phyloP scores from a whole-genome alignment of 2,888 invertebrate genomes.

The Petrolisthes manimaculis region DNA sequence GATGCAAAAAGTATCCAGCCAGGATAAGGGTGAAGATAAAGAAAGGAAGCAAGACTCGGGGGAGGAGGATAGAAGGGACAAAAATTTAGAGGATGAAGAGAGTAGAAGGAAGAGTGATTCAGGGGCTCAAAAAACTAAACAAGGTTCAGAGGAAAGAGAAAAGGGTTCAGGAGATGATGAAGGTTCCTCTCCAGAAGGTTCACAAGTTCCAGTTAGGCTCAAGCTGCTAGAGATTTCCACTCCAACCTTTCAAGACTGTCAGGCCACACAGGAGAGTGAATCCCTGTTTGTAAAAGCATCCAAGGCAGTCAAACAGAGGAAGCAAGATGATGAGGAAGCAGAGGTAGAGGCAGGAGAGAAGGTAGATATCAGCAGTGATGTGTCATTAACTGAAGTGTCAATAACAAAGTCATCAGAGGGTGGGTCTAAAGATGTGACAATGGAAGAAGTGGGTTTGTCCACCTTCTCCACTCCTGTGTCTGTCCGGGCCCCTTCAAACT shows the following conservation, averaged over 20 bases:
- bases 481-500: slow-evolving; percentile 13
- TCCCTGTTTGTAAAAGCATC: slow-evolving; percentile 56
- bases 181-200: not conserved
- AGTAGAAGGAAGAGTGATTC: slow-evolving; percentile 18
- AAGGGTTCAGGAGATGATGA: not conserved
- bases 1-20: not conserved
- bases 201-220: slow-evolving; percentile 13
- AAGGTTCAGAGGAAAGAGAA: not conserved
- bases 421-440: not conserved
- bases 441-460: slow-evolving; percentile 2
- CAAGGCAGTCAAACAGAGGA: slow-evolving; percentile 39
- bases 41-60: not conserved
- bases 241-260: slow-evolving; percentile 27
- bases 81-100: too few species aligned
- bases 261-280: slow-evolving; percentile 42
- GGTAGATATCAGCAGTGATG: not conserved
- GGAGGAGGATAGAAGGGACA: not conserved
- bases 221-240: slow-evolving; percentile 54
- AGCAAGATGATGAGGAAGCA: slow-evolving; percentile 19
- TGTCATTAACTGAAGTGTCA: not conserved
- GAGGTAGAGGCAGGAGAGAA: slow-evolving; percentile 19
- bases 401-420: not conserved
- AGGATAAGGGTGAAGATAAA: not conserved
- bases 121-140: not conserved
- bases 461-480: slow-evolving; percentile 23